Evolutionary conservation across 2,113 vertebrate genomes (phyloP).

Genomic region (Catagonus wagneri): DNA sequence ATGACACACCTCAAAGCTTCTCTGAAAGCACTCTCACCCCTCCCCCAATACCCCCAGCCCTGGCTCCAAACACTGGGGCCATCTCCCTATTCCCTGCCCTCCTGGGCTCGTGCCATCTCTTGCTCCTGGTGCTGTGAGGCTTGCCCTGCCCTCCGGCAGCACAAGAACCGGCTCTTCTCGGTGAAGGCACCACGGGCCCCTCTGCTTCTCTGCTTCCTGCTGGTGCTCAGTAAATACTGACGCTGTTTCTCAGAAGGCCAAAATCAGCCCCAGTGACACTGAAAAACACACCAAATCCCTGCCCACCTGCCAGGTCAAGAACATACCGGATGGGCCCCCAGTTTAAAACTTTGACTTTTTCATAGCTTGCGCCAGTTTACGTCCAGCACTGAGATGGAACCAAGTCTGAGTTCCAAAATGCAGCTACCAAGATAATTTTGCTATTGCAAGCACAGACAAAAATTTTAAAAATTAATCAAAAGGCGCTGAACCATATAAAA

Average conservation of each 20-base stretch:
- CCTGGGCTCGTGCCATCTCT: neutral
- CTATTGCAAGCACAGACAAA: neutral
- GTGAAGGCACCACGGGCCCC: neutral
- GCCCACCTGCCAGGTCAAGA: conserved; percentile 33
- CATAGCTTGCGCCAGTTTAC: neutral
- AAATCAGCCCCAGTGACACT: neutral
- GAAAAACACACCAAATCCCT: neutral
- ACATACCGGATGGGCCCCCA: neutral
- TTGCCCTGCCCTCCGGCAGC: neutral
- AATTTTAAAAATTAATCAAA: neutral
- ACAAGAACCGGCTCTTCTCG: neutral
- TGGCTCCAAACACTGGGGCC: neutral
- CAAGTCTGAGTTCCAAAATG: conserved; percentile 28
- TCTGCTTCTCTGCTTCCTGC: neutral
- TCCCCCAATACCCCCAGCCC: neutral
- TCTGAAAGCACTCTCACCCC: neutral
- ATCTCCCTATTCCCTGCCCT: neutral
- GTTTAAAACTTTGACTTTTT: neutral
- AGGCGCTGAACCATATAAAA: neutral
- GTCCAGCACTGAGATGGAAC: neutral
- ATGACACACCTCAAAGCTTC: conserved; percentile 8
- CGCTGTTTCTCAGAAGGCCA: conserved; percentile 13
- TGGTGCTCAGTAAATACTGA: neutral
- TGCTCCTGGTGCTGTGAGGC: neutral
- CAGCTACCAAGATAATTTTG: conserved; percentile 23